Evolutionary conservation across 1,140 invertebrate genomes (phyloP), one percentile per base, ranked within the genome.

Genomic region (Drosophila ambigua): DNA sequence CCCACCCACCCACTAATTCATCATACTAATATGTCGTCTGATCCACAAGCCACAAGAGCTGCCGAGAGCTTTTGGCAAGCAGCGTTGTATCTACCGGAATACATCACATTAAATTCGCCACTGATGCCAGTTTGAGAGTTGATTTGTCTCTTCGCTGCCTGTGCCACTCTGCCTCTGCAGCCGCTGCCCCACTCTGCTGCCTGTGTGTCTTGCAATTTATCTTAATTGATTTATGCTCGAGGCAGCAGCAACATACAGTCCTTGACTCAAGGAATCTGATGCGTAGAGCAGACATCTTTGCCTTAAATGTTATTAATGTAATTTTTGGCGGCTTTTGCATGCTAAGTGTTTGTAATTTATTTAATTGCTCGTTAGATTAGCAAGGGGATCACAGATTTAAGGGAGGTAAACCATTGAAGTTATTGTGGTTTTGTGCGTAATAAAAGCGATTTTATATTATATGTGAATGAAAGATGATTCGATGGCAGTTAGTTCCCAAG

Each of bases 171-270:
- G 11, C 35, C 35, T n/a, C 54, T 57, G 20, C 20, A 20, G 20
- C 20, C 20, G 20, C 54, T 35, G 9, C 9, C 31, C 9, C 31
- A 9, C 9, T 9, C 31, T 39, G 4, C 35, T 39, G 35, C 4
- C 35, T 39, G 3, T 39, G 35, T 13, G 41, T 44, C 31, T 45
- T 49, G 58, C 58, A 43, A 76, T 76, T 68, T 44, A 63, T 62
- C 53, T 58, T 67, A 77, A 67, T 77, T 72, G 73, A 73, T 77
- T 76, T 72, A 67, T 20, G 69, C 58, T 53, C 43, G 2, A 52
- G 48, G 48, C 54, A 52, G 41, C 26, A 44, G 31, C 44, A 13
- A 31, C 31, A 7, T 3, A 4, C 16, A 20, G 16, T 20, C 9
- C 6, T 11, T 13, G 31, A 23, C 1, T 16, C 8, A 4, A 31